Evolutionary conservation across 2,797 vertebrate species (phyloP).

Genomic region (Schizopygopsis malacanthus): DNA sequence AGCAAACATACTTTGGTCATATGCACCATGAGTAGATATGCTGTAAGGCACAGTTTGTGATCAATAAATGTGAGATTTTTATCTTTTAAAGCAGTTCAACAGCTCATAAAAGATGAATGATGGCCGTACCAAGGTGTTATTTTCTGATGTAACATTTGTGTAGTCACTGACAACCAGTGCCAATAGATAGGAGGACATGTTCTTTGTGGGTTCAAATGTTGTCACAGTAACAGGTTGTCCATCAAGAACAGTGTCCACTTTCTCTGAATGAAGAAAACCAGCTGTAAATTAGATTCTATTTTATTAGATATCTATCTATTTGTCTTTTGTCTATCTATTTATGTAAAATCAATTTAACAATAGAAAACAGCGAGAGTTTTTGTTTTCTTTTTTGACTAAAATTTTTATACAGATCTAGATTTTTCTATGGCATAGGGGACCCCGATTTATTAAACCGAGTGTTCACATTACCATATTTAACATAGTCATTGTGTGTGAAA

Average conservation of each 20-base stretch:
- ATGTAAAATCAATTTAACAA: background rate
- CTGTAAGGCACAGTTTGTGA: background rate
- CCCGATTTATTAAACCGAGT: background rate
- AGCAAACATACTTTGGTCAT: conserved; percentile 32
- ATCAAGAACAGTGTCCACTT: background rate
- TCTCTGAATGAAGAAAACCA: conserved; percentile 63
- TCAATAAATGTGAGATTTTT: conserved; percentile 14
- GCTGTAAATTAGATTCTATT: background rate
- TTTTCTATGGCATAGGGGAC: background rate
- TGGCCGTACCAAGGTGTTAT: conserved; percentile 61
- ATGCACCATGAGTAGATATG: background rate
- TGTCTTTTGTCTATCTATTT: background rate
- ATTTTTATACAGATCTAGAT: background rate
- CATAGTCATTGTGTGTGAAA: background rate
- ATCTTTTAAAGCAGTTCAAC: conserved; percentile 2
- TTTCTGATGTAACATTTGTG: fast-evolving
- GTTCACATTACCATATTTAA: background rate
- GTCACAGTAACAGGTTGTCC: conserved; percentile 67
- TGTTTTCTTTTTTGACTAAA: background rate
- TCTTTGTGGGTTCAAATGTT: conserved; percentile 76
- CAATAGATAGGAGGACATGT: conserved; percentile 91
- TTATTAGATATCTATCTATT: background rate
- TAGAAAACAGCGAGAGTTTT: background rate
- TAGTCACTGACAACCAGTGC: conserved; percentile 88
- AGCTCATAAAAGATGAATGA: background rate